Base-by-base conservation (phyloP, 2,797 vertebrate species). In the Leucoraja ocellata region DNA sequence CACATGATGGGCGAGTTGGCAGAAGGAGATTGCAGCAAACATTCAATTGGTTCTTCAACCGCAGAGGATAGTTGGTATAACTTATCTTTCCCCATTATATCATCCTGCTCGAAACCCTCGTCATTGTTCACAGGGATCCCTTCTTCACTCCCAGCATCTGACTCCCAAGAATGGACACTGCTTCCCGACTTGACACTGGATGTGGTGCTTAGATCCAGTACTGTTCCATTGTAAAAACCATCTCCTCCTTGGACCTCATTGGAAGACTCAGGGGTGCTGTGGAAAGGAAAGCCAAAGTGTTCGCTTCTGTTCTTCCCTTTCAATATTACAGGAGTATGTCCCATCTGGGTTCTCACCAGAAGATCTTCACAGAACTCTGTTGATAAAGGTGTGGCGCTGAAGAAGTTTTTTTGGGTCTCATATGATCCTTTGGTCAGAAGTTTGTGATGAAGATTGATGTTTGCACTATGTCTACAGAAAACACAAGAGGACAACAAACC, bases 401-500 rank as follows among this genome's bases (percentile, higher is more conserved):
- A 97, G 93, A 96, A 95, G 93, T 96, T 94, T 93, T 94, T 95
- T 84, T 95, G 94, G 78, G 96, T 95, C 93, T 96, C 96, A 95
- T 97, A 94, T 65, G 96, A 96, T 95, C 99, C 98, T 97, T 97
- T 98, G 97, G 96, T 98, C 97, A 98, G 96, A 94, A 97, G 97
- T 96, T 99, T 99, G 95, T 98, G 97, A 95, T 99, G 98, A 94
- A 99, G 97, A 95, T 97, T 99, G 94, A 98, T 94, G 96, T 99
- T 99, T 93, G 98, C 98, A 95, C 98, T 99, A 96, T 99, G 98
- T 96, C 98, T 99, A 95, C 93, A 95, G 94, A 93, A 94, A 96
- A 96, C 95, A 93, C 93, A 94, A 91, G 94, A 39, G n/a, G 10
- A 92, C 23, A 46, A n/a, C 71, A 92, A 58, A 92, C 46, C 74